Evolutionary conservation across 1,140 invertebrate species (phyloP).

Genomic region (Cecropterus lyciades): DNA sequence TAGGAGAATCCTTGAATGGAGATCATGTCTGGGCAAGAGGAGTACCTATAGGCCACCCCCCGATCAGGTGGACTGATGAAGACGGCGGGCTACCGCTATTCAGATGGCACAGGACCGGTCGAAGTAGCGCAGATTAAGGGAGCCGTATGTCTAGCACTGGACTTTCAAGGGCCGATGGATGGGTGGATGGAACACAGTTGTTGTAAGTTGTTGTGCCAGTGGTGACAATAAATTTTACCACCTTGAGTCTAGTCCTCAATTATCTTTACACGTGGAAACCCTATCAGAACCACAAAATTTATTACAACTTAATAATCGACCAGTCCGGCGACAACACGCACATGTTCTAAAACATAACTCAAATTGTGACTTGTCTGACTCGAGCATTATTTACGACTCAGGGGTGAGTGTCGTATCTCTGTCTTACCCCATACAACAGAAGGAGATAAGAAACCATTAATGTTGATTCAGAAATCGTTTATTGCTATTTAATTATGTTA

Average conservation of each 20-base stretch:
- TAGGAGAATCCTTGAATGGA: too few relatives aligned
- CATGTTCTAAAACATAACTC: slow-evolving; percentile 56
- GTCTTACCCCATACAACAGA: slow-evolving; percentile 32
- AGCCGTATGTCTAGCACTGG: too few relatives aligned
- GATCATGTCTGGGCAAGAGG: too few relatives aligned
- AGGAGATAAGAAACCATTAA: slow-evolving; percentile 32
- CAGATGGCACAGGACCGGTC: too few relatives aligned
- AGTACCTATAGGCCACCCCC: too few relatives aligned
- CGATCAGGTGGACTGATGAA: too few relatives aligned
- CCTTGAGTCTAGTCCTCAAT: background rate
- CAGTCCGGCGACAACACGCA: slow-evolving; percentile 59
- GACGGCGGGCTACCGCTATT: too few relatives aligned
- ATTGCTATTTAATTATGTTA: slow-evolving; percentile 61
- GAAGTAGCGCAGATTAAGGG: too few relatives aligned
- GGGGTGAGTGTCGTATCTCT: slow-evolving; percentile 47
- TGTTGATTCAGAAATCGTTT: slow-evolving; percentile 64
- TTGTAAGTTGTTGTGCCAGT: too few relatives aligned
- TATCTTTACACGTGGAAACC: background rate
- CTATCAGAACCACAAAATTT: slow-evolving; percentile 50
- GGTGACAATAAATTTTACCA: too few relatives aligned
- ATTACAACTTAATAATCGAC: slow-evolving; percentile 72
- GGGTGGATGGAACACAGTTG: too few relatives aligned
- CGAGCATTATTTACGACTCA: slow-evolving; percentile 61
- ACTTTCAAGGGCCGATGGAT: too few relatives aligned
- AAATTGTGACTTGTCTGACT: slow-evolving; percentile 44